Base-by-base conservation (phyloP, 2,113 vertebrate genomes). In the Cyphomyrus discorhynchus region DNA sequence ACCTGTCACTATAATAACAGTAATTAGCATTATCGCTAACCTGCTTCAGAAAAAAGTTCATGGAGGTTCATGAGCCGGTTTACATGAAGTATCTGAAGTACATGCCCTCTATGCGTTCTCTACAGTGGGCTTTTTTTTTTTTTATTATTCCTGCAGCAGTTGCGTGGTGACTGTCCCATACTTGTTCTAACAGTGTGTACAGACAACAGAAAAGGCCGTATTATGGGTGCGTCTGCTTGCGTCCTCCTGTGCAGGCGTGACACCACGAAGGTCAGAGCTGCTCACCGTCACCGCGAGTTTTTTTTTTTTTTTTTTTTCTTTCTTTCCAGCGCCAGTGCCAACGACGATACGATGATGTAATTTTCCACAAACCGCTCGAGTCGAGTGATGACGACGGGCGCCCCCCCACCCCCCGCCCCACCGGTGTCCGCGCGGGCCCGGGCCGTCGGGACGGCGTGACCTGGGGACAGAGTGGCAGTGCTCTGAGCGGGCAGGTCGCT, bases 161-260 rank as follows among this genome's bases (percentile, higher is more conserved):
- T 92, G 90, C 90, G 90, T 91, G 27, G 35, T 89, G 0, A 87
- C 39, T 90, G 91, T 92, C 92, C 91, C 91, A 91, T 83, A 87
- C 92, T 89, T 89, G 89, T 80, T 93, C 92, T 90, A 90, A 35
- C 52, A 53, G 27, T 96, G 94, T 96, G 93, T 95, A 94, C 92
- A 95, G 90, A 94, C 93, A 94, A 95, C 94, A 96, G 89, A 94
- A 93, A 80, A 80, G 91, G 90, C 91, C 91, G 92, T 93, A 91
- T 93, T 95, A 93, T 92, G 90, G 93, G 93, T 93, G 92, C 88
- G 92, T 92, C 91, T 90, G 88, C 90, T 90, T 27, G 58, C 13
- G 89, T 92, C 92, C 90, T 91, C 91, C 89, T 92, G 89, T 93
- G 94, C 92, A 92, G 87, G 93, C 95, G 92, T 94, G 93, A 91